These are phyloP conservation scores for Mythimna vitellina DNA, from an alignment of 2,888 invertebrate species.

Conservation along the genomic window DNA sequence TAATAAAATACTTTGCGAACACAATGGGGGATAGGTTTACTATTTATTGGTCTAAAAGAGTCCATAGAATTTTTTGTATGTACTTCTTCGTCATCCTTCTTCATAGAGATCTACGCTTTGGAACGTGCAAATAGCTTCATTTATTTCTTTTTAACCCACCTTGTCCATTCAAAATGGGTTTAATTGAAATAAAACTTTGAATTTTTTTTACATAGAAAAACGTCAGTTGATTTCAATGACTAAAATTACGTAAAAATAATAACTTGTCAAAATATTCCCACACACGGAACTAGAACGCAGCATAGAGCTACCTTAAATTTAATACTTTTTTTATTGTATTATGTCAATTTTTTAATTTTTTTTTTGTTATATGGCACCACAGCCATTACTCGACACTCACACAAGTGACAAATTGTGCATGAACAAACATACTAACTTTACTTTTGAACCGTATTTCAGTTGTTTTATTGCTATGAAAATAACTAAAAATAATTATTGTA, in stretches of 20 bases:
- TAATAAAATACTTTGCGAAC: conserved; percentile 4
- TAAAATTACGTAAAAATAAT: not conserved
- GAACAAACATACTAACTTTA: conserved; percentile 69
- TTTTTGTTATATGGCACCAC: conserved; percentile 87
- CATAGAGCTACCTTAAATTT: conserved; percentile 84
- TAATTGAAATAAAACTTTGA: too few relatives aligned
- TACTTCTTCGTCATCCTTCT: too few relatives aligned
- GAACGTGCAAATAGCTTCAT: too few relatives aligned
- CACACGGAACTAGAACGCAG: conserved; percentile 71
- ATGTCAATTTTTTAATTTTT: conserved; percentile 87
- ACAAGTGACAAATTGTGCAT: conserved; percentile 79
- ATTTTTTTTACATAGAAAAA: too few relatives aligned
- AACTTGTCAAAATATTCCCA: conserved; percentile 65
- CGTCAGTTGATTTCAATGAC: not conserved
- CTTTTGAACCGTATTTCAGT: conserved; percentile 59
- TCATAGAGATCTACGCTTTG: too few relatives aligned
- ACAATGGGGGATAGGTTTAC: not conserved
- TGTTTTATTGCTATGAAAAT: conserved; percentile 22
- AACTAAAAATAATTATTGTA: conserved; percentile 14
- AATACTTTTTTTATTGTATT: conserved; percentile 89
- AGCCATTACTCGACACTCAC: conserved; percentile 82
- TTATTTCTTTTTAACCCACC: too few relatives aligned
- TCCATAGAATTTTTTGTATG: too few relatives aligned
- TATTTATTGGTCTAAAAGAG: too few relatives aligned
- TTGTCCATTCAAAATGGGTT: too few relatives aligned